Conservation (phyloP, 2,888 invertebrate genomes). For the Brachynemurus nebulosus region DNA sequence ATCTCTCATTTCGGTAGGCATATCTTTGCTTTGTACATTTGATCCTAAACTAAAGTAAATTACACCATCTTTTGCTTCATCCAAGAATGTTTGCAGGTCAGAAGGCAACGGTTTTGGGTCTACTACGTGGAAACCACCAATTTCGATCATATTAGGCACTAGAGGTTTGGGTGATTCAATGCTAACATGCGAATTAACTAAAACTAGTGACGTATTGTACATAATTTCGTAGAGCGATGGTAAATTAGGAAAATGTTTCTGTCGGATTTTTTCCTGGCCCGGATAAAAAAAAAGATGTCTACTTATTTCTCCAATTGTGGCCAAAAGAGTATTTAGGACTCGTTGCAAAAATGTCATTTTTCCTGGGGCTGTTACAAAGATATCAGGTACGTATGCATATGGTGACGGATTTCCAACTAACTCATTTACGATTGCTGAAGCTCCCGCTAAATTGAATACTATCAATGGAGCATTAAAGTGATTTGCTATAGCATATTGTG, state of each 20-base stretch:
- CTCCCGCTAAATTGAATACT: not conserved
- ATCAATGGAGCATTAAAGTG: conserved; percentile 6
- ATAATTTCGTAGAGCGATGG: conserved; percentile 19
- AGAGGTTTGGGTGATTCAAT: conserved; percentile 34
- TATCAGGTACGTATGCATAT: not conserved
- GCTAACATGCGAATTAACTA: conserved; percentile 24
- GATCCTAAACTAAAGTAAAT: conserved; percentile 29
- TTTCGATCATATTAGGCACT: conserved; percentile 33
- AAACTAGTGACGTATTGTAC: conserved; percentile 20
- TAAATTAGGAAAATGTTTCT: conserved; percentile 20
- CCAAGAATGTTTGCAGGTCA: conserved; percentile 24
- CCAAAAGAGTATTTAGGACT: not conserved
- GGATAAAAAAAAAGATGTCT: not conserved
- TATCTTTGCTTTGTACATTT: conserved; percentile 21
- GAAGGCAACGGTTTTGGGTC: conserved; percentile 8
- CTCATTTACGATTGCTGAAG: not conserved
- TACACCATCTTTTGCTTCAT: conserved; percentile 24
- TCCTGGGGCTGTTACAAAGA: not conserved
- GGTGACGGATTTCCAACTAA: conserved; percentile 2
- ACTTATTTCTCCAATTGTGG: conserved; percentile 20
- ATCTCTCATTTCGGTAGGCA: conserved; percentile 21
- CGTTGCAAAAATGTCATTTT: not conserved
- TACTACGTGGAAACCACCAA: conserved; percentile 24
- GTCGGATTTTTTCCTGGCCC: not conserved
- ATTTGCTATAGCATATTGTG: conserved; percentile 1